Evolutionary conservation across 2,113 vertebrate genomes (phyloP).

Genomic region (Hemicordylus capensis): DNA sequence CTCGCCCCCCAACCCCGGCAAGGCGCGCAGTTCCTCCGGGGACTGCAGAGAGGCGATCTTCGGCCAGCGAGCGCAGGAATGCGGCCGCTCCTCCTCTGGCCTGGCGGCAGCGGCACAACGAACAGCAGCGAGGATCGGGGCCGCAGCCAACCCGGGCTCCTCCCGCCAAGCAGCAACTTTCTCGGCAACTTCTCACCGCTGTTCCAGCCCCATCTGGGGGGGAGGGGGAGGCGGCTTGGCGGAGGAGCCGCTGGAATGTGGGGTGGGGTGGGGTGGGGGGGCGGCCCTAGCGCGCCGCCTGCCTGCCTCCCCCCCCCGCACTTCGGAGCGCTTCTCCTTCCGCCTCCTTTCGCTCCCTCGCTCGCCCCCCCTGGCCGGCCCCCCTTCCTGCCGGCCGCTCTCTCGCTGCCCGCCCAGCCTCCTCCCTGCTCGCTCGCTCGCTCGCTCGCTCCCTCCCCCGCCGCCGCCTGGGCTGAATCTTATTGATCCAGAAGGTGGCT

Average conservation of each 20-base stretch:
- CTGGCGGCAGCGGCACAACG: neutral
- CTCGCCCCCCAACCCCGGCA: too few relatives aligned
- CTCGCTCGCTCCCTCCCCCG: constrained; percentile 78
- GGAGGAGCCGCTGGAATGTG: neutral
- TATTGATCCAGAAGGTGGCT: constrained; percentile 99
- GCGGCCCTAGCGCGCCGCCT: neutral
- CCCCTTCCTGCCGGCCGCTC: neutral
- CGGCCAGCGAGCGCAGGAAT: neutral
- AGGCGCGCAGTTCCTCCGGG: too few relatives aligned
- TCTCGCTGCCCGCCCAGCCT: neutral
- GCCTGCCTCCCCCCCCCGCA: neutral
- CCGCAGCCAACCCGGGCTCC: neutral
- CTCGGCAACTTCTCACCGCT: neutral
- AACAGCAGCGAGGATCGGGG: constrained; percentile 8
- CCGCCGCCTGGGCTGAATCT: constrained; percentile 94
- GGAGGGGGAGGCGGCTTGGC: neutral
- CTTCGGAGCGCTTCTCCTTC: too few relatives aligned
- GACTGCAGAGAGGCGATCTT: too few relatives aligned
- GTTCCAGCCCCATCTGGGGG: neutral
- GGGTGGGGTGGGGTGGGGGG: neutral
- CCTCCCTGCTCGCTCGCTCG: constrained; percentile 46
- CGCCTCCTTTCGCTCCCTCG: neutral
- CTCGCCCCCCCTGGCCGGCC: neutral
- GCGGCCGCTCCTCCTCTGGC: neutral
- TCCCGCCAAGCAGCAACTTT: neutral